phyloP scores from a whole-genome alignment of 2,113 vertebrate genomes.

The Alligator mississippiensis region DNA sequence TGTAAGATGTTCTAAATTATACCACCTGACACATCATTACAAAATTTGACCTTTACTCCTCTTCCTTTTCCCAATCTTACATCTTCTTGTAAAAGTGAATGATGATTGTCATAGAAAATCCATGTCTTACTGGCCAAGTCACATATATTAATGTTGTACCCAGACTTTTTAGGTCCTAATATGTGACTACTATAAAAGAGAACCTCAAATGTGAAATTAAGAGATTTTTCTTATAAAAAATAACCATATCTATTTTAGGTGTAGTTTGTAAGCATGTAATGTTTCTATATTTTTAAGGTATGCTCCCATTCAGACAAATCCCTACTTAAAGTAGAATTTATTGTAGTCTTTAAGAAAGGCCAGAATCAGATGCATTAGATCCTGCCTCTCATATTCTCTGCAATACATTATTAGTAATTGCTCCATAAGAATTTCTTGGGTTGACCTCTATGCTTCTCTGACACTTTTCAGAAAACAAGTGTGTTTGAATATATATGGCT shows the following conservation, averaged over 20 bases:
- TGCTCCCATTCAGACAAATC: slow-evolving; percentile 33
- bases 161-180: slow-evolving; percentile 5
- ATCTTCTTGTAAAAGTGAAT: slow-evolving; percentile 6
- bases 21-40: not conserved
- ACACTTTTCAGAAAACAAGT: accelerated
- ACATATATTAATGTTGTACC: not conserved
- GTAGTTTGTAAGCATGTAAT: not conserved
- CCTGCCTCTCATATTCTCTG: not conserved
- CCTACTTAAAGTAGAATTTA: slow-evolving; percentile 28
- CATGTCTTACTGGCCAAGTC: not conserved
- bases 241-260: not conserved
- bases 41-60: slow-evolving; percentile 3
- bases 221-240: not conserved
- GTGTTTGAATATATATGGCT: not conserved
- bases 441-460: not conserved
- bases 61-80: not conserved
- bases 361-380: not conserved
- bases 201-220: slow-evolving; percentile 16
- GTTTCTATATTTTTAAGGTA: not conserved
- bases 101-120: not conserved
- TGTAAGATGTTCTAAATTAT: not conserved
- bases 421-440: not conserved
- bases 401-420: not conserved
- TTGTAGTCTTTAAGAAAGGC: not conserved
- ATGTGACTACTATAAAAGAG: not conserved